Evolutionary conservation across 1,140 invertebrate species (phyloP), one percentile per base, ranked within the genome.

Genomic region (Cydia strobilella): DNA sequence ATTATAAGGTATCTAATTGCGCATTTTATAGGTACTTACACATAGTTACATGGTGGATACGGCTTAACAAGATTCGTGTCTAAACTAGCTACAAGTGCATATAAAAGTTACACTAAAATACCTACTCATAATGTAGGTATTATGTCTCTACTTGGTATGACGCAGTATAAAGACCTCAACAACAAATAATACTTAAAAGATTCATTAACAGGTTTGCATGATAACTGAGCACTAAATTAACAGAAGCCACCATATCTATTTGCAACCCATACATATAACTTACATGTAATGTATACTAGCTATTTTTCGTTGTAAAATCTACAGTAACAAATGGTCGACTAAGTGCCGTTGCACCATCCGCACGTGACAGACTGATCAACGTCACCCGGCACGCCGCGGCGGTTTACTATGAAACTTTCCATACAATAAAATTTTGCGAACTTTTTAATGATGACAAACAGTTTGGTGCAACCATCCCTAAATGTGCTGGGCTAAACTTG

Each of bases 291-390:
- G 80, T 80, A 71, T 74, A 79, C 81, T 82, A 80, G 72, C 80
- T 85, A 89, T 86, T 82, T 45, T 91, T 90, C 88, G 88, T 91
- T 91, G 88, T 91, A 85, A 89, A 86, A 86, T 84, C 84, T 85
- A 86, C 82, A 54, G 77, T 86, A 86, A 89, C 83, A 85, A 84
- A 77, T 86, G 81, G 80, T 69, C 63, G 63, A 66, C 65, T 69
- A 69, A n/a, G n/a, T n/a, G n/a, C n/a, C n/a, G n/a, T n/a, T n/a
- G n/a, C n/a, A n/a, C n/a, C n/a, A n/a, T n/a, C n/a, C n/a, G n/a
- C n/a, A n/a, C n/a, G n/a, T n/a, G n/a, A n/a, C n/a, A n/a, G n/a
- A n/a, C n/a, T n/a, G n/a, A n/a, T n/a, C n/a, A n/a, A n/a, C n/a
- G n/a, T n/a, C n/a, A n/a, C n/a, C n/a, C n/a, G n/a, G n/a, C n/a